These are phyloP conservation scores for Alviniconcha strummeri DNA, from an alignment of 2,888 invertebrate species.

Conservation along the genomic window DNA sequence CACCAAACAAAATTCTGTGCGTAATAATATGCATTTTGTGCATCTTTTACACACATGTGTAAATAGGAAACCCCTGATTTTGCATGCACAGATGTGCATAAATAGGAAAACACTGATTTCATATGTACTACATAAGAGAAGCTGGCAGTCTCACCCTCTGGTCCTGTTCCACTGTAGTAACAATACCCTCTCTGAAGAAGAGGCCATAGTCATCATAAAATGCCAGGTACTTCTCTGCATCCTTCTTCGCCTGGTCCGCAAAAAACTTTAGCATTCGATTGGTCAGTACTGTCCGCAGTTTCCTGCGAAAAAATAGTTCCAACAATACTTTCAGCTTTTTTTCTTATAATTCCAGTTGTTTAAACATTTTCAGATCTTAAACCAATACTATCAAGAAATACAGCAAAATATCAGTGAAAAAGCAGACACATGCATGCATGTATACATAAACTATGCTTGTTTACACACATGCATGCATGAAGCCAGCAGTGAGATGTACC, in stretches of 20 bases:
- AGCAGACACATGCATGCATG: neutral
- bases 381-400: too few relatives aligned
- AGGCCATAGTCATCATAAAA: conserved; percentile 95
- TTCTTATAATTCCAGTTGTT: too few relatives aligned
- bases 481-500: conserved; percentile 51
- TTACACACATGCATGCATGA: too few relatives aligned
- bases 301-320: conserved; percentile 51
- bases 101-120: too few relatives aligned
- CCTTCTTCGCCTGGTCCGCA: conserved; percentile 88
- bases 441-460: neutral
- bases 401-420: too few relatives aligned
- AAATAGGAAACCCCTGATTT: too few relatives aligned
- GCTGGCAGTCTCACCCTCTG: conserved; percentile 81
- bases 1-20: too few relatives aligned
- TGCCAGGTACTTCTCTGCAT: conserved; percentile 85
- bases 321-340: neutral
- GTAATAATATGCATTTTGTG: too few relatives aligned
- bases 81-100: too few relatives aligned
- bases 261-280: conserved; percentile 89
- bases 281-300: conserved; percentile 88
- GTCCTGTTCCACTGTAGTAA: conserved; percentile 85
- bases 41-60: too few relatives aligned
- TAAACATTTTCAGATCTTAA: too few relatives aligned
- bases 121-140: too few relatives aligned
- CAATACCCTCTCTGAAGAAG: conserved; percentile 96